Evolutionary conservation across 1,140 invertebrate species (phyloP).

Genomic region (Sogatella furcifera): DNA sequence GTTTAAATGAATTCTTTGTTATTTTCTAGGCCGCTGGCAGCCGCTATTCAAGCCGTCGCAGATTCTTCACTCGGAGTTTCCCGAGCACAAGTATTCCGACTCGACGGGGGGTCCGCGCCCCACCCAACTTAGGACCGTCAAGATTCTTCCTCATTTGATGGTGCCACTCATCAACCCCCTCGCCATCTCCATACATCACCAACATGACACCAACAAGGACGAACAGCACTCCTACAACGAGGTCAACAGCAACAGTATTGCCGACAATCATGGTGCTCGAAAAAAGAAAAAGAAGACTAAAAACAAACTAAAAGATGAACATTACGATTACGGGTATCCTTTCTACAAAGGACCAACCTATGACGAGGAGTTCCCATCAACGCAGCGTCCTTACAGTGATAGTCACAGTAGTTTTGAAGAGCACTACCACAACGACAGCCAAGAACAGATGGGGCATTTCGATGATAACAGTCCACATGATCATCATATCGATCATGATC

Average conservation of each 20-base stretch:
- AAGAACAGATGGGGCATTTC: no score
- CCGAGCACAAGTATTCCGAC: not conserved
- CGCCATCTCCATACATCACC: not conserved
- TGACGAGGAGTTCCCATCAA: no score
- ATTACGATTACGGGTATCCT: not conserved
- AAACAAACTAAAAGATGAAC: not conserved
- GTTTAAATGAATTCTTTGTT: no score
- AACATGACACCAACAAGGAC: not conserved
- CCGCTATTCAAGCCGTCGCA: constrained; percentile 1
- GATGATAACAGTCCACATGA: no score
- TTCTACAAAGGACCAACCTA: no score
- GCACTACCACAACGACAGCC: no score
- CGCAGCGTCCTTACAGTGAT: no score
- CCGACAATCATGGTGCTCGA: not conserved
- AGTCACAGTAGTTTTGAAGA: no score
- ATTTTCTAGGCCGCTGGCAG: not conserved
- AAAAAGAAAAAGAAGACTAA: not conserved
- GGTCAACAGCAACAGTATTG: not conserved
- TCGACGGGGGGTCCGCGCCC: not conserved
- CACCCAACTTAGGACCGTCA: not conserved
- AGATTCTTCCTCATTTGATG: not conserved
- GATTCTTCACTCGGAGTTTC: not conserved
- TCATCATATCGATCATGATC: no score
- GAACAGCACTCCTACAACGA: not conserved
- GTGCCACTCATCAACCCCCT: not conserved